Base-by-base conservation (phyloP, 2,113 vertebrate genomes). In the Silurus asotus region DNA sequence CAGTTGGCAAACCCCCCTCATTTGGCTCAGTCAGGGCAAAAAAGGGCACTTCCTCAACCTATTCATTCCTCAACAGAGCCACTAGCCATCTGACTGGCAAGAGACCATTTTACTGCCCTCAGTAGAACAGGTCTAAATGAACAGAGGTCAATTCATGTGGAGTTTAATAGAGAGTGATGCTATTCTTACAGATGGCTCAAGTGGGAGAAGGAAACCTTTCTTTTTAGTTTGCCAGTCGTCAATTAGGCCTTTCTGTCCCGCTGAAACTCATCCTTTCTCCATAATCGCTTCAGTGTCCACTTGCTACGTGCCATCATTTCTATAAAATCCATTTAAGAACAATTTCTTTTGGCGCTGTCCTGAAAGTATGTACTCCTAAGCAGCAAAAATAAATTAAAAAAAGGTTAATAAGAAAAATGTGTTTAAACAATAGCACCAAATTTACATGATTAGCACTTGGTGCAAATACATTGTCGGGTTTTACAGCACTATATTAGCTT, bases 81-180 rank as follows among this genome's bases (percentile, higher is more conserved):
- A 37, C 87, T 79, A 84, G 77, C 85, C 61, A 67, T 89, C 88
- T 87, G 77, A 77, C 86, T 61, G 45, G 82, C 87, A 86, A 87
- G 85, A 70, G 88, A 69, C 87, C 61, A 62, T 69, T 65, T 65
- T 55, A 28, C 53, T 86, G 90, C 90, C 87, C 90, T 77, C 82
- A 91, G 84, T 80, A 61, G 72, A 84, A 80, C 81, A 23, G 56
- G 75, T 48, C 88, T 90, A 91, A 92, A 91, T 64, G 82, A 85
- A 90, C 89, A 92, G 87, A 89, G 87, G 87, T 89, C 89, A 89
- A 93, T 93, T 93, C 88, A 92, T 92, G 64, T 80, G 59, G 84
- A 77, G 69, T 89, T 92, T 89, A 90, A 91, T 90, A 82, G 84
- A 53, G 81, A 86, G 69, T 6, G 78, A 84, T 86, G 82, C 58